Percentiles rank a stretch among this genome's conserved stretches.
Evolutionary conservation across 2,113 vertebrate genomes (phyloP).

Genomic region (Zapornia atra): DNA sequence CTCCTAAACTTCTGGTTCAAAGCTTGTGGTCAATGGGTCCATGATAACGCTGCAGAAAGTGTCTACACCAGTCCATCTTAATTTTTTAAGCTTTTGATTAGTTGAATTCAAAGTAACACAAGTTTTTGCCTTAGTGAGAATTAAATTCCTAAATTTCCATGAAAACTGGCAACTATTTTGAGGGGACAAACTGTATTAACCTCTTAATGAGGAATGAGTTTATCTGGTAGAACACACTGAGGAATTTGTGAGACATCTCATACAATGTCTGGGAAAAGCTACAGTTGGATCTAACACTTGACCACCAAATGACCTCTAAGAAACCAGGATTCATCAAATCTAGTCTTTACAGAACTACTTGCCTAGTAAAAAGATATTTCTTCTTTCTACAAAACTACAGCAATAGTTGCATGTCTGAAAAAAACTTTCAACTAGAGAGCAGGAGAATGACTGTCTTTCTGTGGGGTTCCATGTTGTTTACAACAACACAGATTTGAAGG

Average conservation of each 20-base stretch:
- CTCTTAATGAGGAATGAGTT: background rate
- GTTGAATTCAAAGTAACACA: background rate
- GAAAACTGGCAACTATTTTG: background rate
- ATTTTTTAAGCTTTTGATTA: background rate
- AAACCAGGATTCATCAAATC: background rate
- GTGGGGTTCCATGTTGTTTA: background rate
- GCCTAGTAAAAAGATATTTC: background rate
- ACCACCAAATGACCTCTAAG: background rate
- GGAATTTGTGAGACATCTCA: background rate
- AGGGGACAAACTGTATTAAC: background rate
- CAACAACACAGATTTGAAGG: accelerated
- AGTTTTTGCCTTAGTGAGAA: background rate
- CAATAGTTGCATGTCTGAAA: background rate
- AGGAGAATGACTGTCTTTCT: background rate
- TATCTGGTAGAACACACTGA: background rate
- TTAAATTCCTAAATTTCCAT: background rate
- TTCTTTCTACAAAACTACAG: background rate
- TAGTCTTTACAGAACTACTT: background rate
- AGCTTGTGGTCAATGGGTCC: background rate
- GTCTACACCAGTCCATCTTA: background rate
- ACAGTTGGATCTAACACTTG: background rate
- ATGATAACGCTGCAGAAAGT: background rate
- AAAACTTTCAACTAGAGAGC: background rate
- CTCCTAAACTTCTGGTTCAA: background rate
- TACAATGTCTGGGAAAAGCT: background rate